phyloP scores from a whole-genome alignment of 2,113 vertebrate species.

The Dicentrarchus labrax region DNA sequence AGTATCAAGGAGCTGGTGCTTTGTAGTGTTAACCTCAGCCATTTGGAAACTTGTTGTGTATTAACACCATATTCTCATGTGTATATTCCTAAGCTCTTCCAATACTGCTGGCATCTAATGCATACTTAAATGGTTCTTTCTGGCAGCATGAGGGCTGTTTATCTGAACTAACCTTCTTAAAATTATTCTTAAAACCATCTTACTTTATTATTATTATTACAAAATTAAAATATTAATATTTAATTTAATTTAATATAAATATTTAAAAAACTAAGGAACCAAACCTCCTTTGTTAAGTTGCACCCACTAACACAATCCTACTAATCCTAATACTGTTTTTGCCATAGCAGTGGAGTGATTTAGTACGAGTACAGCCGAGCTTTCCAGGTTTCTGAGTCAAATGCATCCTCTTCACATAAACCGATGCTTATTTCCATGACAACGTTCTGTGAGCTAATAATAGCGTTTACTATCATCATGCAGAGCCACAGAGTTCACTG shows the following conservation, averaged over 20 bases:
- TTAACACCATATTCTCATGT: not conserved
- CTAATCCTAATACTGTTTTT: not conserved
- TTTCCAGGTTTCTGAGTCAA: constrained; percentile 34
- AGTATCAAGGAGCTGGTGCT: not conserved
- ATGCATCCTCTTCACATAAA: constrained; percentile 9
- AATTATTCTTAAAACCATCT: too few relatives aligned
- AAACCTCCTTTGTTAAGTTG: too few relatives aligned
- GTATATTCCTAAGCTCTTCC: not conserved
- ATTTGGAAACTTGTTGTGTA: not conserved
- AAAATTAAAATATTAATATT: too few relatives aligned
- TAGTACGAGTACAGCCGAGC: not conserved
- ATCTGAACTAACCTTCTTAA: too few relatives aligned
- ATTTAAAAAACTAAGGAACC: too few relatives aligned
- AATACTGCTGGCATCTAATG: too few relatives aligned
- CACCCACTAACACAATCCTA: not conserved
- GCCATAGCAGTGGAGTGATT: not conserved
- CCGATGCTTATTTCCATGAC: constrained; percentile 56
- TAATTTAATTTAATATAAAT: too few relatives aligned
- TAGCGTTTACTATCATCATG: constrained; percentile 5
- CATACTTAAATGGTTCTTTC: too few relatives aligned
- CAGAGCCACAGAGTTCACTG: constrained; percentile 27
- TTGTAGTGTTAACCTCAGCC: not conserved
- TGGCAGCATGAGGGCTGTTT: too few relatives aligned
- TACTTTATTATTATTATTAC: too few relatives aligned
- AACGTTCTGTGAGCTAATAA: constrained; percentile 51